Conservation (phyloP, 2,797 vertebrate species). For the Anguilla obscura region DNA sequence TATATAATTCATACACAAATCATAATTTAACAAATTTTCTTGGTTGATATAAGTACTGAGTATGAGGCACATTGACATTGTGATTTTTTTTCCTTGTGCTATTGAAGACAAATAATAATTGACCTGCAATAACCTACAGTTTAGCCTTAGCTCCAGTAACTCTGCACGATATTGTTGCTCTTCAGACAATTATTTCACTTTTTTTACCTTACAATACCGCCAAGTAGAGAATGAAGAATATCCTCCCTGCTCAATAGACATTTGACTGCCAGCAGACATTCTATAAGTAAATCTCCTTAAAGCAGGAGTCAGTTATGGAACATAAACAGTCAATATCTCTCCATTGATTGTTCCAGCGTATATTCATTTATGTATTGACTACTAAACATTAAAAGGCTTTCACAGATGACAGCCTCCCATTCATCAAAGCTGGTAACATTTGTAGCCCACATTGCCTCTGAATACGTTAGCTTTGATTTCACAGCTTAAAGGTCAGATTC, state of each 20-base stretch:
- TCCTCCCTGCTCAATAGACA: not conserved
- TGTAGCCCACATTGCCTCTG: slow-evolving; percentile 29
- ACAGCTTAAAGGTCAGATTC: slow-evolving; percentile 33
- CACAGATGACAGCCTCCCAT: slow-evolving; percentile 26
- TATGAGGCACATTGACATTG: not conserved
- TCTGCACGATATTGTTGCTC: not conserved
- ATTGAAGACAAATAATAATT: not conserved
- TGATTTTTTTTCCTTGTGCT: not conserved
- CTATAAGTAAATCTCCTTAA: slow-evolving; percentile 37
- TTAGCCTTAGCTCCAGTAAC: not conserved
- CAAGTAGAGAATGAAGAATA: not conserved
- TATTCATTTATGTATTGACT: slow-evolving; percentile 48
- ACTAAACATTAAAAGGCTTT: slow-evolving; percentile 51
- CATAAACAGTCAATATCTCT: slow-evolving; percentile 45
- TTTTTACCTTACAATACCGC: not conserved
- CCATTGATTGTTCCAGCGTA: slow-evolving; percentile 47
- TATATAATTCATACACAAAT: not conserved
- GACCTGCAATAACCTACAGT: not conserved
- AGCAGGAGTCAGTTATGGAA: slow-evolving; percentile 40
- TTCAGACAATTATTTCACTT: not conserved
- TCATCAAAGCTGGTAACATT: slow-evolving; percentile 36
- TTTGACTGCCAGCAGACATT: slow-evolving; percentile 21
- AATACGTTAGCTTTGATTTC: slow-evolving; percentile 42
- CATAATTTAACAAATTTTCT: not conserved
- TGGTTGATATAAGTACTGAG: not conserved